These are phyloP conservation scores for Eustalomyia histrio DNA, from an alignment of 2,888 invertebrate species.

Conservation along the genomic window DNA sequence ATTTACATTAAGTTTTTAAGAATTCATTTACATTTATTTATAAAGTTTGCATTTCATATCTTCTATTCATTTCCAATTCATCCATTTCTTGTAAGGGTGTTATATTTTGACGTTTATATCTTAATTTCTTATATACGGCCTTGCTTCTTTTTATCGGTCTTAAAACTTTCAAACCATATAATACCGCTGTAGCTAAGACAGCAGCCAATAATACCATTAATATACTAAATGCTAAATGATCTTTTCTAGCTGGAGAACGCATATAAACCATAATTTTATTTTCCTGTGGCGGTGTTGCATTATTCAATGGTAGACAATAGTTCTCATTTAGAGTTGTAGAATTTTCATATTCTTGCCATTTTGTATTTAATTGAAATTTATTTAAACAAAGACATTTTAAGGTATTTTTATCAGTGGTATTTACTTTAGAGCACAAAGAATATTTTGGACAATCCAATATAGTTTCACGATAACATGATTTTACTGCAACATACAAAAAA, in stretches of 20 bases:
- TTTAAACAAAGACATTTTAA: slow-evolving; percentile 68
- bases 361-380: slow-evolving; percentile 65
- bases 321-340: slow-evolving; percentile 16
- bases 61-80: slow-evolving; percentile 56
- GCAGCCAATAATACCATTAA: slow-evolving; percentile 66
- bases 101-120: slow-evolving; percentile 64
- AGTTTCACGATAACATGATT: slow-evolving; percentile 39
- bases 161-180: slow-evolving; percentile 65
- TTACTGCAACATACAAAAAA: slow-evolving; percentile 38
- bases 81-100: slow-evolving; percentile 68
- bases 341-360: slow-evolving; percentile 60
- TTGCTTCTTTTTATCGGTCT: slow-evolving; percentile 65
- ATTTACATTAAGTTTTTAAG: too few relatives aligned
- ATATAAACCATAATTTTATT: slow-evolving; percentile 55
- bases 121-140: slow-evolving; percentile 63
- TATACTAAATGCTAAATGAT: slow-evolving; percentile 66
- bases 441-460: slow-evolving; percentile 34
- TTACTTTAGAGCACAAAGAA: slow-evolving; percentile 36
- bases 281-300: not conserved
- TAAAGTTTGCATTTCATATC: slow-evolving; percentile 52
- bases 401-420: slow-evolving; percentile 1
- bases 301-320: slow-evolving; percentile 26
- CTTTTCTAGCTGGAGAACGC: slow-evolving; percentile 58
- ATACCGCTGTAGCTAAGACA: slow-evolving; percentile 55
- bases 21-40: too few relatives aligned